A percentile compares a stretch with the other conserved stretches of the same genome.
Conservation (phyloP, 2,797 vertebrate species). For the Atherinosoma microstoma region DNA sequence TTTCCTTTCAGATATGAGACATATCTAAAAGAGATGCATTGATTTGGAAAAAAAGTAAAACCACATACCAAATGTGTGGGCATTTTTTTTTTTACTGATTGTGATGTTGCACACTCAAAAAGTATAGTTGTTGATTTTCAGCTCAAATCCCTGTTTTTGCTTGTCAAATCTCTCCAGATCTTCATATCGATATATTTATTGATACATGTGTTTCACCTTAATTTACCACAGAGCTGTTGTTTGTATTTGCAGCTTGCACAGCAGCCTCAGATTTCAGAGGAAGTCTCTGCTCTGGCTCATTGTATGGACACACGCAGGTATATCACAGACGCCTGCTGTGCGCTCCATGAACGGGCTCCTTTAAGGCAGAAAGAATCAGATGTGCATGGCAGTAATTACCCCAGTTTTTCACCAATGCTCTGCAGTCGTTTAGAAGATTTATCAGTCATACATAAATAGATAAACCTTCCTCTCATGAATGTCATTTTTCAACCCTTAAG, state of each 20-base stretch:
- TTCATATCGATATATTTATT: slow-evolving; percentile 10
- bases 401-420: slow-evolving; percentile 52
- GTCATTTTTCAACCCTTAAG: slow-evolving; percentile 20
- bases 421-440: slow-evolving; percentile 67
- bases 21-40: slow-evolving; percentile 21
- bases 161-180: slow-evolving; percentile 7
- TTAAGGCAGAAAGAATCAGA: slow-evolving; percentile 58
- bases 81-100: slow-evolving; percentile 24
- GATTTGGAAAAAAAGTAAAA: slow-evolving; percentile 42
- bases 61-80: slow-evolving; percentile 20
- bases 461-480: slow-evolving; percentile 42
- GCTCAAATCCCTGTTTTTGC: slow-evolving; percentile 8
- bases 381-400: slow-evolving; percentile 69
- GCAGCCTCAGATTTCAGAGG: slow-evolving; percentile 22
- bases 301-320: slow-evolving; percentile 51
- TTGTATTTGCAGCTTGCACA: slow-evolving; percentile 23
- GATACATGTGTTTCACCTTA: slow-evolving; percentile 4
- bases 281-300: slow-evolving; percentile 25
- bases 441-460: slow-evolving; percentile 74
- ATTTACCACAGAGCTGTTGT: slow-evolving; percentile 24
- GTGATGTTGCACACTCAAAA: slow-evolving; percentile 24
- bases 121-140: slow-evolving; percentile 24
- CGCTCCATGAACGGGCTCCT: slow-evolving; percentile 56
- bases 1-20: slow-evolving; percentile 16
- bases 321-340: slow-evolving; percentile 48